Evolutionary conservation across 2,888 invertebrate species (phyloP), one percentile per base, ranked within the genome.

Genomic region (Dicyrtomina minuta): DNA sequence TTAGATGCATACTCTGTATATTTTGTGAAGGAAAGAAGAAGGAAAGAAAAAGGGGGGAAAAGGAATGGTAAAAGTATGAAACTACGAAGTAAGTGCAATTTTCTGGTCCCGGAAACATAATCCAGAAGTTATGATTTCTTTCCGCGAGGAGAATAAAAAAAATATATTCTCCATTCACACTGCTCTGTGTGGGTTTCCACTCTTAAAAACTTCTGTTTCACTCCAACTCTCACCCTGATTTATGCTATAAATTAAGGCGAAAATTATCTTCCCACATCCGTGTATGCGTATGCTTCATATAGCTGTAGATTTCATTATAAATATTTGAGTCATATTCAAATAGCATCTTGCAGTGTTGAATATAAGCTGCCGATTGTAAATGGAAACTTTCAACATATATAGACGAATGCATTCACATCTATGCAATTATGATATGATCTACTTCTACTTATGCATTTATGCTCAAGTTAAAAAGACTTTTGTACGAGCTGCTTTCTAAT

Each of bases 101-200:
- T 70, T 70, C 53, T 70, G 49, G 56, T 59, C 22, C 66, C 70
- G 70, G 70, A 70, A 70, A 70, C 70, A 70, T 70, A 70, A 70
- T 66, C 70, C 70, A 66, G 70, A 70, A 70, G 70, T 70, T 70
- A 70, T 70, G 70, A 70, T 70, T 70, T 70, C 70, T 70, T 65
- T 70, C 65, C 59, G 24, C 56, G 8, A 8, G 1, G 17, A 41
- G 2, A 39, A 27, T 4, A 56, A 27, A 12, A 56, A 24, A 56
- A 56, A 24, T 56, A 8, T 24, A 20, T 56, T 13, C 26, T 13
- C 12, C 43, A 2, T 22, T 59, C 20, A 8, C 22, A n/a, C 39
- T 4, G 12, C 55, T 13, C 24, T 60, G 60, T 41, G 44, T 60
- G 60, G 17, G 13, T 60, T 22, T 33, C 10, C 20, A n/a, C 15